Conservation (phyloP, 2,797 vertebrate species). For the Urocyon cinereoargenteus region DNA sequence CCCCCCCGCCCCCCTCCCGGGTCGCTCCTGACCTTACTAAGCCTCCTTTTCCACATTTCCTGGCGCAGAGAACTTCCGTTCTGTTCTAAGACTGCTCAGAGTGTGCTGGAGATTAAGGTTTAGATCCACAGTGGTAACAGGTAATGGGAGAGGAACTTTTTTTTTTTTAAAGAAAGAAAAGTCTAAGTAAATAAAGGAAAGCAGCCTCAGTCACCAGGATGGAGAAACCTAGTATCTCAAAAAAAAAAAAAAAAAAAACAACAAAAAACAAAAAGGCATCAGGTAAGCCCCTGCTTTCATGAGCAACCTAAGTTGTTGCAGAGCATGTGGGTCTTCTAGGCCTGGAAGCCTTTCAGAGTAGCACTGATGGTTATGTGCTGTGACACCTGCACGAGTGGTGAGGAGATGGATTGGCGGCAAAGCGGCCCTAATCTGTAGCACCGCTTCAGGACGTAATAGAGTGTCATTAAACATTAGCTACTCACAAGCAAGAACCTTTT, state of each 20-base stretch:
- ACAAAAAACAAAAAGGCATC: not conserved
- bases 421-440: not conserved
- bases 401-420: not conserved
- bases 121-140: not conserved
- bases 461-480: not conserved
- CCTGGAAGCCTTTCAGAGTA: not conserved
- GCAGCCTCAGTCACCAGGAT: not conserved
- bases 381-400: slow-evolving; percentile 60
- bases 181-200: not conserved
- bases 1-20: not conserved
- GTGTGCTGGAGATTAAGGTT: not conserved
- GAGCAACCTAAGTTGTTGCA: not conserved
- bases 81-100: not conserved
- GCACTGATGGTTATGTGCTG: not conserved
- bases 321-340: not conserved
- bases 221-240: not conserved
- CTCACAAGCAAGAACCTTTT: not conserved
- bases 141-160: not conserved
- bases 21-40: not conserved
- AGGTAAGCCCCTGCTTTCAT: not conserved
- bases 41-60: not conserved
- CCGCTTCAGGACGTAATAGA: not conserved
- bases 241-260: no score
- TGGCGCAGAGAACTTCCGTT: not conserved
- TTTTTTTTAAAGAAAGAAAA: not conserved